Conservation (phyloP, 2,888 invertebrate genomes). For the Nycteola revayana region DNA sequence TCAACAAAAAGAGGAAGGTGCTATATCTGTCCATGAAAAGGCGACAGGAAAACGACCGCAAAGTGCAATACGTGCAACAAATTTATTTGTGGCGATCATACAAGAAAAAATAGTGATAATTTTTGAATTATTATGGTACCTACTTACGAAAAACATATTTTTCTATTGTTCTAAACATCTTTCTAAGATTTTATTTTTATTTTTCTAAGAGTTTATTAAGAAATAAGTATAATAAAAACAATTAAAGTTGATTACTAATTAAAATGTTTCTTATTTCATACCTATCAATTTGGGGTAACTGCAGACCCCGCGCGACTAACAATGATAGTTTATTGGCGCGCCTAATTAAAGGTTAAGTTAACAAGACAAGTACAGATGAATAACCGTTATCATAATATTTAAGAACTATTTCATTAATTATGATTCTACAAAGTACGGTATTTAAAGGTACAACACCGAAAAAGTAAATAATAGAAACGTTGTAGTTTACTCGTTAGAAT, state of each 20-base stretch:
- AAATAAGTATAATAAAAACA: slow-evolving; percentile 1
- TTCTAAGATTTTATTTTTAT: background rate
- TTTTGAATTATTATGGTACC: background rate
- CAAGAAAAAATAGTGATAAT: background rate
- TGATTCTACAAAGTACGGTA: too few relatives aligned
- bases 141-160: slow-evolving; percentile 3
- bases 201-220: background rate
- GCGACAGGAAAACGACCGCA: slow-evolving; percentile 1
- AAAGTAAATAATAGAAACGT: too few relatives aligned
- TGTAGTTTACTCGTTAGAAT: too few relatives aligned
- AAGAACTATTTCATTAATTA: too few relatives aligned
- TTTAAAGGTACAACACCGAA: too few relatives aligned
- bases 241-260: slow-evolving; percentile 1
- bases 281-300: background rate
- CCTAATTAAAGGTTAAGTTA: too few relatives aligned
- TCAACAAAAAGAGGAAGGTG: slow-evolving; percentile 2
- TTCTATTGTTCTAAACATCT: background rate
- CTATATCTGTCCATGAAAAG: slow-evolving; percentile 1
- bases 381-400: too few relatives aligned
- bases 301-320: background rate
- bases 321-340: too few relatives aligned
- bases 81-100: slow-evolving; percentile 2
- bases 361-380: too few relatives aligned
- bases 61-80: slow-evolving; percentile 1
- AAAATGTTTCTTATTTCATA: slow-evolving; percentile 1